Evolutionary conservation across 2,888 invertebrate species (phyloP).

Genomic region (Cacoxenus indagator): DNA sequence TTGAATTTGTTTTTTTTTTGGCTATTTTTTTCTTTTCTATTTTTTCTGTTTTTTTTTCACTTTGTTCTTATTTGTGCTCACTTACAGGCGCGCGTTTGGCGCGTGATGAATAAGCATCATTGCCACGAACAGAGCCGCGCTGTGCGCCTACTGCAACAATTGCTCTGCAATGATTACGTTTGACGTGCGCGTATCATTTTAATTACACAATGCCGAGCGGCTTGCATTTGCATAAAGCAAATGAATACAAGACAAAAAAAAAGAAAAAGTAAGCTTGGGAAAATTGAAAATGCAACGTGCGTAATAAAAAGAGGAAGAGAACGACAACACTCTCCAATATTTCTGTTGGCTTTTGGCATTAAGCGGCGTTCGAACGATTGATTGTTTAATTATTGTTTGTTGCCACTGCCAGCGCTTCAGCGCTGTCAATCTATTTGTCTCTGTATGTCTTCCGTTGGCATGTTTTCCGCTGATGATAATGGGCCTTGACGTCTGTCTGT

Average conservation of each 20-base stretch:
- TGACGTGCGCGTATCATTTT: constrained; percentile 16
- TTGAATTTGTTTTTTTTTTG: no score
- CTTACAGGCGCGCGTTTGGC: constrained; percentile 2
- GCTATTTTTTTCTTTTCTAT: no score
- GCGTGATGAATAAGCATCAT: background rate
- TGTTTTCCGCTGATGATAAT: constrained; percentile 27
- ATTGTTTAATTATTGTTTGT: constrained; percentile 51
- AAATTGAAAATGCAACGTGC: constrained; percentile 32
- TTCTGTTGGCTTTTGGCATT: constrained; percentile 1
- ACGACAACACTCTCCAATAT: background rate
- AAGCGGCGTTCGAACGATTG: constrained; percentile 38
- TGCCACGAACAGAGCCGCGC: background rate
- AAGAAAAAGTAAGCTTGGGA: background rate
- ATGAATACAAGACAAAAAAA: background rate
- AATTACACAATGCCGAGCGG: constrained; percentile 11
- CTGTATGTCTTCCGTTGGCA: constrained; percentile 22
- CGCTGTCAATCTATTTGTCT: constrained; percentile 37
- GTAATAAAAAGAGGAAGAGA: background rate
- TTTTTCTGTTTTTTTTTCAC: no score
- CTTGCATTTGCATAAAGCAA: constrained; percentile 7
- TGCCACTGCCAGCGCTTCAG: background rate
- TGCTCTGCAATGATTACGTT: constrained; percentile 7
- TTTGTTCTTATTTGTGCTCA: no score
- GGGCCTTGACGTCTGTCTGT: background rate
- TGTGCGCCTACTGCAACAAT: background rate